phyloP scores from a whole-genome alignment of 2,113 vertebrate genomes.

The Leucopternis melanops region DNA sequence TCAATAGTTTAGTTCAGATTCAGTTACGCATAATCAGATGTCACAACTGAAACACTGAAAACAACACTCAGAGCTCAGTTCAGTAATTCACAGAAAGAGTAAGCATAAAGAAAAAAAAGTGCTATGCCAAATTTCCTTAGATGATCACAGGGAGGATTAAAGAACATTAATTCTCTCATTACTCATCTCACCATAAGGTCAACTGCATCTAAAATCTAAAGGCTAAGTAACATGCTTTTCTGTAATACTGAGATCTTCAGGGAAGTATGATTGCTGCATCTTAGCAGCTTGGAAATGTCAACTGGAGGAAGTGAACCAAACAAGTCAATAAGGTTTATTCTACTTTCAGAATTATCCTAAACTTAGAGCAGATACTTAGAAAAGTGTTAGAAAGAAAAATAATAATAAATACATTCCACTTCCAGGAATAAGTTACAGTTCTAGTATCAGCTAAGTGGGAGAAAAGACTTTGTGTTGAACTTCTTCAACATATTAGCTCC shows the following conservation, averaged over 20 bases:
- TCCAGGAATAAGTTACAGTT: not conserved
- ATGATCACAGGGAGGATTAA: not conserved
- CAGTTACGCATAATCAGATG: not conserved
- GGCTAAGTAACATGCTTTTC: not conserved
- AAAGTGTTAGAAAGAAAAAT: not conserved
- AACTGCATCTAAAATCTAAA: conserved; percentile 25
- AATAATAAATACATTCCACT: not conserved
- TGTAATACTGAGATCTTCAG: not conserved
- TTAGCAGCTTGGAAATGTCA: conserved; percentile 1
- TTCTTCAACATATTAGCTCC: not conserved
- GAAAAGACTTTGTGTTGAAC: not conserved
- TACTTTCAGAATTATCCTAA: not conserved
- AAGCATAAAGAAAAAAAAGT: not conserved
- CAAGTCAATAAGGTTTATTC: not conserved
- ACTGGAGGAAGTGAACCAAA: not conserved
- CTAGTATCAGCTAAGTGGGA: not conserved
- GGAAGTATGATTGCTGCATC: not conserved
- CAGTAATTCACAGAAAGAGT: not conserved
- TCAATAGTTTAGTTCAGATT: not conserved
- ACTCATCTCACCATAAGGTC: not conserved
- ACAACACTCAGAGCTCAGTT: not conserved
- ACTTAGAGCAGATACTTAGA: not conserved
- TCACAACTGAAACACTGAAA: not conserved
- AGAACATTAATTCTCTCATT: not conserved
- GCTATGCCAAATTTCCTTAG: not conserved